A percentile compares a stretch with the other conserved stretches of the same genome.
These are phyloP conservation scores for Leguminivora glycinivorella DNA, from an alignment of 1,140 invertebrate species.

Conservation along the genomic window DNA sequence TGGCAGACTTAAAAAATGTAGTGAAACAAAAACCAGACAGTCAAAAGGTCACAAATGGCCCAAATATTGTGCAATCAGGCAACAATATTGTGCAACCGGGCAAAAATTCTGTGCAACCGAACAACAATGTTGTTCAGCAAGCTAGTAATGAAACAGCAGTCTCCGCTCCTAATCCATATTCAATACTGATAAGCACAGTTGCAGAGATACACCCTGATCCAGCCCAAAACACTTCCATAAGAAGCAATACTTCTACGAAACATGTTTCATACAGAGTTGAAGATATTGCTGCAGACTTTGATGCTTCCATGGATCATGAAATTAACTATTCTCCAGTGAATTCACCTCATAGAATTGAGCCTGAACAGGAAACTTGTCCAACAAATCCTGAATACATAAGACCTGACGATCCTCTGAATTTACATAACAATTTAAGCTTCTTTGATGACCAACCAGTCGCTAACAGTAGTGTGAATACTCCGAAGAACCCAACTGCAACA, in stretches of 20 bases:
- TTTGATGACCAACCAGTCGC: constrained; percentile 67
- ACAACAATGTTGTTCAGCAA: constrained; percentile 17
- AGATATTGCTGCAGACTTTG: constrained; percentile 63
- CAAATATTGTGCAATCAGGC: constrained; percentile 31
- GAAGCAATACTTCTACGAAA: constrained; percentile 26
- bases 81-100: constrained; percentile 18
- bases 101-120: constrained; percentile 31
- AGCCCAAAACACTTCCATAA: constrained; percentile 4
- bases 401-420: constrained; percentile 56
- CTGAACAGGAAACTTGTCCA: constrained; percentile 7
- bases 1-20: constrained; percentile 56
- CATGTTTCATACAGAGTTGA: constrained; percentile 60
- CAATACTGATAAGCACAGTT: constrained; percentile 27
- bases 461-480: constrained; percentile 66
- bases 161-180: constrained; percentile 13
- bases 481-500: constrained; percentile 60
- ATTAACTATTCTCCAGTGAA: constrained; percentile 68
- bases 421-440: constrained; percentile 65
- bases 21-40: constrained; percentile 36
- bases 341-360: constrained; percentile 44
- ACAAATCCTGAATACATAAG: constrained; percentile 31
- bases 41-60: constrained; percentile 31
- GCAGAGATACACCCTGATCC: constrained; percentile 29
- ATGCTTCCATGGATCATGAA: constrained; percentile 44
- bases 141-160: constrained; percentile 21